Percentiles rank a stretch among this genome's conserved stretches.
These are phyloP conservation scores for Platycheirus albimanus DNA, from an alignment of 2,888 invertebrate species.

Conservation along the genomic window DNA sequence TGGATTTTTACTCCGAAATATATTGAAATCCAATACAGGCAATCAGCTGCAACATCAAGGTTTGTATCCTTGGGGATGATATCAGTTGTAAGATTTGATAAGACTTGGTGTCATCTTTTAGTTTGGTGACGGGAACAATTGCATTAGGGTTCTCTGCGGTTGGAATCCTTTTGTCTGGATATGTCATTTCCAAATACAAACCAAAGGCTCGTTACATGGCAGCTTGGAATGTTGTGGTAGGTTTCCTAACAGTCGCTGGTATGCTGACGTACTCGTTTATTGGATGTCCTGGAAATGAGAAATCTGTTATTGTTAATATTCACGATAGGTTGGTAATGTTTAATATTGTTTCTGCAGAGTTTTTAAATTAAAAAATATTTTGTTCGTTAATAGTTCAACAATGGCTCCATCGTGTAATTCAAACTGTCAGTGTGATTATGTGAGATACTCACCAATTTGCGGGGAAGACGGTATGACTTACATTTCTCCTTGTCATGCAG, in stretches of 20 bases:
- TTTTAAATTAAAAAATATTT: background rate
- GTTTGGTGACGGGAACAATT: slow-evolving; percentile 88
- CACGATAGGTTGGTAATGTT: slow-evolving; percentile 77
- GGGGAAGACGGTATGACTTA: slow-evolving; percentile 87
- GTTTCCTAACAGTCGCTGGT: slow-evolving; percentile 85
- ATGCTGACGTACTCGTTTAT: slow-evolving; percentile 87
- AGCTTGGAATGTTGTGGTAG: slow-evolving; percentile 88
- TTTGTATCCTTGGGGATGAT: slow-evolving; percentile 74
- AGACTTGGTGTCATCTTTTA: slow-evolving; percentile 78
- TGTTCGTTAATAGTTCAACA: slow-evolving; percentile 42
- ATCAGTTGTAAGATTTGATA: background rate
- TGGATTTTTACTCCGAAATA: slow-evolving; percentile 93
- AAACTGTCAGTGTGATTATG: slow-evolving; percentile 87
- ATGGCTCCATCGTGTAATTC: slow-evolving; percentile 84
- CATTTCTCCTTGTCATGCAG: slow-evolving; percentile 92
- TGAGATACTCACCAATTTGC: slow-evolving; percentile 89
- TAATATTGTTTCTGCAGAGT: background rate
- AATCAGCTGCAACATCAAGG: slow-evolving; percentile 88
- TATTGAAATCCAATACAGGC: slow-evolving; percentile 91
- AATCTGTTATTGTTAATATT: slow-evolving; percentile 81
- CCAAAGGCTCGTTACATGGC: slow-evolving; percentile 87
- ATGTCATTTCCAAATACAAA: slow-evolving; percentile 87
- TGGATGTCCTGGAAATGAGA: slow-evolving; percentile 86
- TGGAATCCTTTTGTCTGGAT: slow-evolving; percentile 87
- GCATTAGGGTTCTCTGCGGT: slow-evolving; percentile 88